Base-by-base conservation (phyloP, 2,888 invertebrate genomes). In the Lasius platythorax region DNA sequence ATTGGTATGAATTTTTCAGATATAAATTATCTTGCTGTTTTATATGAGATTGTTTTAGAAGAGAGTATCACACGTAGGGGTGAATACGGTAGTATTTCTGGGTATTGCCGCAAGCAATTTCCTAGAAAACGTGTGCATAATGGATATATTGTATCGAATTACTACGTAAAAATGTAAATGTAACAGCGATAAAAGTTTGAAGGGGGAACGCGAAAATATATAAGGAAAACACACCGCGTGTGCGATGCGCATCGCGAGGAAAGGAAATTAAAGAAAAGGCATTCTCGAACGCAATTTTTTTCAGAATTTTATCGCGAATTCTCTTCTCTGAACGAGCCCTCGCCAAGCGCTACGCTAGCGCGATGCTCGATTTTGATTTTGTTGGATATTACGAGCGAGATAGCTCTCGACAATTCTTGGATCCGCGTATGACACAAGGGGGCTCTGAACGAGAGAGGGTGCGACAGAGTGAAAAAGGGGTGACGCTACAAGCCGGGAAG, bases 401-500 rank as follows among this genome's bases (percentile, higher is more conserved):
- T 81, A 61, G 46, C 53, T 61, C 37, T 15, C 46, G 56, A 56
- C 68, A 37, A 37, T 72, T 61, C 58, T 9, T 43, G 72, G 33
- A 23, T 61, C 12, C 23, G 33, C 12, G 40, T n/a, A 37, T 3
- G n/a, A 70, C 33, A 23, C 79, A 46, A 79, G 73, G 46, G 73
- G 46, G 4, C 61, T 72, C 23, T 40, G 64, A 30, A n/a, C 2
- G 23, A n/a, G 37, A n/a, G 50, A 28, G 73, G 43, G 70, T 9
- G 79, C 61, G 72, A 67, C 40, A 76, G 53, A 15, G 28, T 56
- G 66, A 58, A 74, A 84, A 61, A 75, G 66, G 70, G 81, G 82
- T 82, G 85, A 82, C 63, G 56, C 85, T 61, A 81, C 73, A 72
- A 87, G 67, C 72, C 64, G 74, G 87, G 87, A 90, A 88, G 87